Percentiles rank a stretch among this genome's conserved stretches.
Conservation (phyloP, 1,140 invertebrate genomes). For the Philaenus spumarius region DNA sequence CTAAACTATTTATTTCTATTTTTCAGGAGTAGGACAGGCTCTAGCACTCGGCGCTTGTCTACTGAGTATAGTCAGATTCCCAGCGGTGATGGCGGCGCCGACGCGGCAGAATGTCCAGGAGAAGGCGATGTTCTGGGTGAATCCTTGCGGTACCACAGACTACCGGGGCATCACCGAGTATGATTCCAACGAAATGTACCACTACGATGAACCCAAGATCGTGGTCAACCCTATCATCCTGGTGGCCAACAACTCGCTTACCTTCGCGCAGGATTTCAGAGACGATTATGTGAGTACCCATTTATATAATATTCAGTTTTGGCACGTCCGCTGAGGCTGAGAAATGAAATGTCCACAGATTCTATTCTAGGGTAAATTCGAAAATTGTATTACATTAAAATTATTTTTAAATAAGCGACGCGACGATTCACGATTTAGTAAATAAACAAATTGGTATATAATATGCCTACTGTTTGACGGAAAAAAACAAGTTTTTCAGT, state of each 20-base stretch:
- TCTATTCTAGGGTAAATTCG: no score
- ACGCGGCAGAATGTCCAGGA: slow-evolving; percentile 1
- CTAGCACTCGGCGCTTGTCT: slow-evolving; percentile 21
- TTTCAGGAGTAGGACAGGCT: slow-evolving; percentile 19
- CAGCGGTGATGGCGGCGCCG: slow-evolving; percentile 20
- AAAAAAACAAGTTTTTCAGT: no score
- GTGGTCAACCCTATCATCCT: slow-evolving; percentile 41
- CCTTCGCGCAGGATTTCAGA: slow-evolving; percentile 41
- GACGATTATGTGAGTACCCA: slow-evolving; percentile 46
- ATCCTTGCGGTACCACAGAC: slow-evolving; percentile 44
- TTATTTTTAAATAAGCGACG: no score
- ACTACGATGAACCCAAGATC: slow-evolving; percentile 29
- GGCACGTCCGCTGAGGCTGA: no score
- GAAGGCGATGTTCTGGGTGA: slow-evolving; percentile 42
- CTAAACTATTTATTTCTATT: neutral
- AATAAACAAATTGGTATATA: no score
- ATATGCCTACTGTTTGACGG: no score
- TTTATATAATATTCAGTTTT: no score
- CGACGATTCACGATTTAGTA: no score
- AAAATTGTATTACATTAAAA: no score
- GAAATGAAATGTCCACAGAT: no score
- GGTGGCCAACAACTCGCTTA: slow-evolving; percentile 42
- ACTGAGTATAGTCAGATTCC: slow-evolving; percentile 15
- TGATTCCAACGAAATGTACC: slow-evolving; percentile 32
- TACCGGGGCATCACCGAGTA: slow-evolving; percentile 36